phyloP scores from a whole-genome alignment of 1,140 invertebrate genomes.

The Drosophila equinoxialis region DNA sequence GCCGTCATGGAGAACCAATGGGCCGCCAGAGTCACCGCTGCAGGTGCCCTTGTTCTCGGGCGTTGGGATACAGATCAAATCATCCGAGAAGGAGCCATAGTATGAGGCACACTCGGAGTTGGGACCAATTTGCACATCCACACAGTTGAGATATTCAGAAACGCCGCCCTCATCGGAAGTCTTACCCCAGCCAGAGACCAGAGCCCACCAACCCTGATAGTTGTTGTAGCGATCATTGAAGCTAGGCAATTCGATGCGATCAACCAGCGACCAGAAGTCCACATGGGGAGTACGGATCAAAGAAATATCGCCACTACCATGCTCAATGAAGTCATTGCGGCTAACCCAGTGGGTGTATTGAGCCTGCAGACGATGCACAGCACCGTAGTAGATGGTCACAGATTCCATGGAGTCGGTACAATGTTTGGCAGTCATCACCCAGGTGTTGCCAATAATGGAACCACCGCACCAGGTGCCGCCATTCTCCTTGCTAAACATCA shows the following conservation, averaged over 20 bases:
- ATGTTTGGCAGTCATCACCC: constrained; percentile 84
- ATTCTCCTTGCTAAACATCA: constrained; percentile 62
- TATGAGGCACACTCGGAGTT: neutral
- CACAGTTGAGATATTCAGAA: constrained; percentile 15
- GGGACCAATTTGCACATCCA: constrained; percentile 21
- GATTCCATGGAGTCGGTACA: neutral
- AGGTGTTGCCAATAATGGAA: constrained; percentile 84
- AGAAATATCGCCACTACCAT: constrained; percentile 34
- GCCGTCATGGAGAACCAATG: constrained; percentile 31
- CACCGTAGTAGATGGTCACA: constrained; percentile 27
- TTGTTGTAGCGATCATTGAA: constrained; percentile 21
- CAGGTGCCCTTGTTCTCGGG: constrained; percentile 43
- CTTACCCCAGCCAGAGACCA: constrained; percentile 41
- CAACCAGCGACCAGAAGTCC: constrained; percentile 4
- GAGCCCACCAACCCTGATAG: constrained; percentile 17
- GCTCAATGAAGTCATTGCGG: constrained; percentile 23
- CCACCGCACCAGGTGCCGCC: constrained; percentile 84
- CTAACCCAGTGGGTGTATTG: constrained; percentile 80
- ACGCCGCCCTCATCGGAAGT: neutral
- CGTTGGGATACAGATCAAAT: constrained; percentile 34
- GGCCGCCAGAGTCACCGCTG: constrained; percentile 57
- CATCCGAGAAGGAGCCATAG: constrained; percentile 7
- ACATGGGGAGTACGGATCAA: constrained; percentile 35
- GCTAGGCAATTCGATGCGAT: constrained; percentile 21
- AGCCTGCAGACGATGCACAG: constrained; percentile 1